Evolutionary conservation across 2,888 invertebrate genomes (phyloP), one percentile per base, ranked within the genome.

Genomic region (Biston stratarius): DNA sequence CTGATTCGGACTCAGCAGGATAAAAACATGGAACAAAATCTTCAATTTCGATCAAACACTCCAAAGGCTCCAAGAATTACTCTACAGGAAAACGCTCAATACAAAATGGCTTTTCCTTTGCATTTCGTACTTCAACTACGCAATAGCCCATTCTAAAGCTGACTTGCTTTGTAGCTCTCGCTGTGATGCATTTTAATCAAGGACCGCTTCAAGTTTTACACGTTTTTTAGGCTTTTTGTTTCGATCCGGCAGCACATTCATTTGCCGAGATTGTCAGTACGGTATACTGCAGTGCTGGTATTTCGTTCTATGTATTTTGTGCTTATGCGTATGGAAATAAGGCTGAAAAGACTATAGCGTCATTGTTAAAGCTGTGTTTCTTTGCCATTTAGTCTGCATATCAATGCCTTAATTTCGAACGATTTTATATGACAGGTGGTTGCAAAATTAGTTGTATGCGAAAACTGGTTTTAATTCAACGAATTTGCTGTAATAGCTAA

Each of bases 171-270:
- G 56, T 61, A 34, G 42, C 60, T 47, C 58, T 36, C 61, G 51
- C 76, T 76, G 69, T 73, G 63, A 71, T 74, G 75, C 73, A 73
- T 76, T 79, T 80, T 83, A 82, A 76, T 79, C 70, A 74, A 72
- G 69, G 38, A 72, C 60, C 65, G 71, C 74, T 79, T 74, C 70
- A 77, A 71, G 63, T 77, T 72, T 65, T 70, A 67, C 71, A 62
- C 56, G 63, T 51, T 64, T 61, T 68, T 65, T 53, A 53, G 64
- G 51, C 63, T 72, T 75, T 78, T 81, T 79, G 76, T 77, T 78
- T 68, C 53, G 36, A 70, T 59, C 74, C 71, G 65, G 61, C 69
- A 70, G 77, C 64, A 69, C 72, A 69, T 78, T 77, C 81, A 77
- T 80, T 82, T 81, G 75, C 77, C 77, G 79, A 77, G 77, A 76